Base-by-base conservation (phyloP, 2,888 invertebrate genomes). In the Tiliacea aurago region DNA sequence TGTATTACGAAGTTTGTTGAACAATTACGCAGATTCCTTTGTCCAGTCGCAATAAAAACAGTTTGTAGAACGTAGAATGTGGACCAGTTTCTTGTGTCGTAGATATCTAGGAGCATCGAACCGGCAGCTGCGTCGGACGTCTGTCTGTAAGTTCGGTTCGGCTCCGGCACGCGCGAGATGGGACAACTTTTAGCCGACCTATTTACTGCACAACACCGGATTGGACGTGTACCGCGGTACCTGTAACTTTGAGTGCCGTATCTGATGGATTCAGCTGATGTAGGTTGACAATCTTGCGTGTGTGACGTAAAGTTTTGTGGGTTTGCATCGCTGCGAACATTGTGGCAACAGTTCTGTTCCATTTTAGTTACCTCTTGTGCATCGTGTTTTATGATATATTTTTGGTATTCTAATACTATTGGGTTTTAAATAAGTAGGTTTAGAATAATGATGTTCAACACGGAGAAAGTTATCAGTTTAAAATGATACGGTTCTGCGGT, bases 171-270 rank as follows among this genome's bases (percentile, higher is more conserved):
- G 86, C 84, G 86, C 84, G 65, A 80, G 86, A 81, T 84, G 87
- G 87, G 76, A 87, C 84, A 91, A 91, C 86, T 91, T 91, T 87
- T 83, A 79, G 82, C 87, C 91, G 91, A 90, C 91, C 90, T 90
- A 91, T 89, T 91, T 91, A 91, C 87, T 86, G 84, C 86, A 85
- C 84, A 84, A 84, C 86, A 86, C 84, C 78, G 86, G 86, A 87
- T 87, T 83, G 84, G 78, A 84, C 84, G 80, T 81, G 87, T 84
- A 82, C 74, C 77, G 81, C 76, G 77, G 78, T 83, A 85, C 87
- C 88, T 86, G 86, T 83, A 90, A 90, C 88, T 90, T 89, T 83
- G 73, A 80, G 71, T 70, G 73, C 55, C 74, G 73, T 76, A 86
- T 87, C 87, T 87, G 88, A 90, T 90, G 85, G 87, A 90, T 90